These are phyloP conservation scores for Zosterops japonicus DNA, from an alignment of 2,113 vertebrate genomes.

Conservation along the genomic window DNA sequence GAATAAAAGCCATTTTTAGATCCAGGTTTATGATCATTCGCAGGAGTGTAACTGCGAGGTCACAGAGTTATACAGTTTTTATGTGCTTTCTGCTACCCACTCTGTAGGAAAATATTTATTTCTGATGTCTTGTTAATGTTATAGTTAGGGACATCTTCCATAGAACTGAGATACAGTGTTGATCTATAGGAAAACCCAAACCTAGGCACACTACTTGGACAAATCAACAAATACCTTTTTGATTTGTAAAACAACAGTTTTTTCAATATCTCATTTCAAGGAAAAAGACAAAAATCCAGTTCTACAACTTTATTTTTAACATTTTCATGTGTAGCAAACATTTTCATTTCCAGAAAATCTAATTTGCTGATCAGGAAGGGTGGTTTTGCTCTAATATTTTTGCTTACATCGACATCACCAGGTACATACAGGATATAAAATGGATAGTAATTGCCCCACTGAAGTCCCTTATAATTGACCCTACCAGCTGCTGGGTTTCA, in stretches of 20 bases:
- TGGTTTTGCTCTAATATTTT: neutral
- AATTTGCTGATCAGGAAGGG: neutral
- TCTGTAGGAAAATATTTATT: neutral
- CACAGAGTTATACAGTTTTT: neutral
- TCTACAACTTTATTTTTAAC: neutral
- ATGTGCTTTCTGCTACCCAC: neutral
- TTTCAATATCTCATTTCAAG: neutral
- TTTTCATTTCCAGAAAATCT: neutral
- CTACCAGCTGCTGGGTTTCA: neutral
- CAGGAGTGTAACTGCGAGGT: fast-evolving
- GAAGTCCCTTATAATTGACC: neutral
- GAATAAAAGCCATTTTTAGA: neutral
- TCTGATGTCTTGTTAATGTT: neutral
- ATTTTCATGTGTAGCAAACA: neutral
- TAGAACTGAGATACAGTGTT: neutral
- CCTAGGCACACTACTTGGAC: neutral
- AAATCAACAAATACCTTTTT: neutral
- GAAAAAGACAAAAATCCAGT: neutral
- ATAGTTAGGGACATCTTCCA: neutral
- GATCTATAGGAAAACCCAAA: neutral
- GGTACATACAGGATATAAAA: neutral
- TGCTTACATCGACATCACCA: neutral
- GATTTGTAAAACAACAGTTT: neutral
- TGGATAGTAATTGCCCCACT: fast-evolving
- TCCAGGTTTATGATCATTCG: neutral